Percentiles rank a stretch among this genome's conserved stretches.
Evolutionary conservation across 2,113 vertebrate species (phyloP).

Genomic region (Strix aluco): DNA sequence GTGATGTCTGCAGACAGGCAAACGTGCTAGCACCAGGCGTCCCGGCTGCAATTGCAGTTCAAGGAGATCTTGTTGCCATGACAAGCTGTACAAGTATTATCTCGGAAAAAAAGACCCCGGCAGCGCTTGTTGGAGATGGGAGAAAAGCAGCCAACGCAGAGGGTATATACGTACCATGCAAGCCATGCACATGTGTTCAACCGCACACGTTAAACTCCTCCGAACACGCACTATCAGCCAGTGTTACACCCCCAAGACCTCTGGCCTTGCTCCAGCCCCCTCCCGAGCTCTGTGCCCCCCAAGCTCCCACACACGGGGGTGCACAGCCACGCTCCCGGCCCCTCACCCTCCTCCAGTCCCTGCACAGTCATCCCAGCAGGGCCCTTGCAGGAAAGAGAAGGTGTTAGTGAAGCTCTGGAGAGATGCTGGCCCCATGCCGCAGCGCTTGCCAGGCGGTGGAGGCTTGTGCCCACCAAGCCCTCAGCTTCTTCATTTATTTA

Average conservation of each 20-base stretch:
- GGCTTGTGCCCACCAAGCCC: not conserved
- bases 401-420: not conserved
- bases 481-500: not conserved
- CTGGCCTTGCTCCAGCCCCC: not conserved
- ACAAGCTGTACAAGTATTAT: not conserved
- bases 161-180: rapidly evolving
- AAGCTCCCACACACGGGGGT: rapidly evolving
- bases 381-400: not conserved
- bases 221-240: not conserved
- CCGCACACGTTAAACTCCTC: rapidly evolving
- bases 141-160: rapidly evolving
- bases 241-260: not conserved
- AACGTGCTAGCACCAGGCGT: not conserved
- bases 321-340: rapidly evolving
- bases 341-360: not conserved
- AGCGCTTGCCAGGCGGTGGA: not conserved
- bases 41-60: not conserved
- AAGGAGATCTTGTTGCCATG: slow-evolving; percentile 39
- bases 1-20: not conserved
- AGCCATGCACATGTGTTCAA: not conserved
- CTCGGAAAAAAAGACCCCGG: not conserved
- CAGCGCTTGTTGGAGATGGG: not conserved
- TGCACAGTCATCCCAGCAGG: not conserved
- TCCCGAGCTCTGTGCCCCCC: rapidly evolving
- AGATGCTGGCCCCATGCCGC: not conserved